Base-by-base conservation (phyloP, 2,888 invertebrate species). In the Alloscopus bannaensis region DNA sequence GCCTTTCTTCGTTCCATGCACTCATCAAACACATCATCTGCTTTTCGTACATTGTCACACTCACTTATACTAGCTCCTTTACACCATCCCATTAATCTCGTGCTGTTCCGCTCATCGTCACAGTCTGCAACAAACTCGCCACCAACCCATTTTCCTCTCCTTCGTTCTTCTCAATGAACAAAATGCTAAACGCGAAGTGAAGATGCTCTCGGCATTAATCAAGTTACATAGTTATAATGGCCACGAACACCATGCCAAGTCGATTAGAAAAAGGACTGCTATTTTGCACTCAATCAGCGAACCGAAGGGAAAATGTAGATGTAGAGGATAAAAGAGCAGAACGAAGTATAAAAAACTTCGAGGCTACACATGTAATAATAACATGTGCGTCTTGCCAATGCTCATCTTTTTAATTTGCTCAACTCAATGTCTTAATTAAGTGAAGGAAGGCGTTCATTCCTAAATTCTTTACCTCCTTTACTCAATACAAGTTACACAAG, bases 381-480 rank as follows among this genome's bases (percentile, higher is more conserved):
- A n/a, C n/a, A n/a, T n/a, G n/a, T n/a, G n/a, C 40, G 40, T n/a
- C n/a, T n/a, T 59, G 11, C 31, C 26, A 20, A 8, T 16, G 31
- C 57, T 66, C 75, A 66, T 66, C 65, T 75, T 55, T 75, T 75
- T 66, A 75, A 66, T 75, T 66, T 59, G 47, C 66, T 59, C 66
- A 59, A 66, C 59, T 75, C 75, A 75, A 75, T 66, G 75, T 75
- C 75, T 75, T 75, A 75, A 75, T 75, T 75, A 75, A 65, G 75
- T 50, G 50, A 60, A 71, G 72, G 47, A 64, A 73, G 72, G 52
- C 55, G 62, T 62, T 65, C 62, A 29, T 36, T 47, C 36, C 62
- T 22, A 24, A 20, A 50, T 20, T 47, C 26, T 29, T 31, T 16
- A n/a, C 26, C 28, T 59, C 52, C 26, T 71, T 52, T 36, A 36